These are phyloP conservation scores for Illadopsis cleaveri DNA, from an alignment of 2,113 vertebrate species.

Conservation along the genomic window DNA sequence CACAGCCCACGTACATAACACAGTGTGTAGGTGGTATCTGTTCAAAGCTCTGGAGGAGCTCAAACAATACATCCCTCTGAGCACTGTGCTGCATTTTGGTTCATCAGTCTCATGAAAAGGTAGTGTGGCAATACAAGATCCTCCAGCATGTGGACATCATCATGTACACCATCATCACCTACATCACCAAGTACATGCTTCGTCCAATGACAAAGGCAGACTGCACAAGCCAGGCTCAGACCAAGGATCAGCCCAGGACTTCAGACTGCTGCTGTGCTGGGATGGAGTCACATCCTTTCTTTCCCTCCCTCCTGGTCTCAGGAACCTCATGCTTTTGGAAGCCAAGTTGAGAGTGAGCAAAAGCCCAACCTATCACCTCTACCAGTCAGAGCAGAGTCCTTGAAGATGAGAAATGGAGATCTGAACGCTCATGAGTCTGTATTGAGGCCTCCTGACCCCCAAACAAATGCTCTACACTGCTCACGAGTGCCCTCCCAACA, in stretches of 20 bases:
- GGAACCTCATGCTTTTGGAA: neutral
- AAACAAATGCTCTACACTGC: neutral
- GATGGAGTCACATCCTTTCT: neutral
- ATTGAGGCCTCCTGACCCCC: neutral
- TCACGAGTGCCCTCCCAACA: neutral
- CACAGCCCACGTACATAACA: neutral
- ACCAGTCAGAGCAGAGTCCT: neutral
- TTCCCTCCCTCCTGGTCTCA: neutral
- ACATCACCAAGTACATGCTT: neutral
- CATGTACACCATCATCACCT: neutral
- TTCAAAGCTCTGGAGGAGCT: neutral
- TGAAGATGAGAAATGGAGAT: neutral
- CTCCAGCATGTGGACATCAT: neutral
- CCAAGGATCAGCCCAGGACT: neutral
- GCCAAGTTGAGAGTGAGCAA: accelerated
- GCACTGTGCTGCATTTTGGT: neutral
- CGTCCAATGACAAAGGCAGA: neutral
- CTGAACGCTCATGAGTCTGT: neutral
- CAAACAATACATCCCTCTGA: neutral
- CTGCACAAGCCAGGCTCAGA: neutral
- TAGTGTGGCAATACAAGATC: accelerated
- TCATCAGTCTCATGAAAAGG: neutral
- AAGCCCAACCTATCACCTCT: neutral
- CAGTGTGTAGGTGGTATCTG: neutral
- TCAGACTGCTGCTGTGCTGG: neutral